Evolutionary conservation across 64 coral and sea anemone genomes (phyloP), one percentile per base, ranked within the genome.

Genomic region (Montipora capricornis): DNA sequence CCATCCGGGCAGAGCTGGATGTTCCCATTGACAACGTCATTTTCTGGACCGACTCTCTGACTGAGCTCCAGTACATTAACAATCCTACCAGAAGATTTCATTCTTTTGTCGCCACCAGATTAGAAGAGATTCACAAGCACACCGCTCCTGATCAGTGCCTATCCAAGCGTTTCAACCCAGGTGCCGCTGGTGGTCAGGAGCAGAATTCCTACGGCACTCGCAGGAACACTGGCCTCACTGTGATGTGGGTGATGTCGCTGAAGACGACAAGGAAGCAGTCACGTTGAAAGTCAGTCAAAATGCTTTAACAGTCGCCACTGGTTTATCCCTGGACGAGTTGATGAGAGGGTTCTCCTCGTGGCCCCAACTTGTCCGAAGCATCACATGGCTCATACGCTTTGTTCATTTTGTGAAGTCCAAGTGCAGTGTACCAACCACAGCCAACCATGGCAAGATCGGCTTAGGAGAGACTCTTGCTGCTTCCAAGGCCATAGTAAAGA

Each of bases 1-100:
- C 68, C 46, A 69, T 82, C 8, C 26, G 5, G 50, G 13, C 3
- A 2, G 90, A 83, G 68, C n/a, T 91, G 4, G 90, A 84, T 46
- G 51, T 71, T 53, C 7, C 49, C 5, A 78, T 92, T 20, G 50
- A 83, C 62, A 2, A 9, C 4, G 14, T 64, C 7, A 44, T 17
- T 4, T 84, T 86, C 14, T 85, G 90, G 90, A 84, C 90, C 1
- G 91, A 93, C 48, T 93, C 91, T 0, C 61, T 80, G 20, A 93
- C 59, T 0, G 75, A 76, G 1, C 47, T 93, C 3, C 81, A 88
- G n/a, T 87, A 88, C 62, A 80, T 93, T 50, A 93, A 80, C 4
- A 93, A 93, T 17, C 52, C 77, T 73, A 87, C 15, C 0, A 84
- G 83, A 79, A 44, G 91, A 52, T 93, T 93, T 20, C 53, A 84